These are phyloP conservation scores for Tylochromis polylepis DNA, from an alignment of 2,113 vertebrate genomes.

Conservation along the genomic window DNA sequence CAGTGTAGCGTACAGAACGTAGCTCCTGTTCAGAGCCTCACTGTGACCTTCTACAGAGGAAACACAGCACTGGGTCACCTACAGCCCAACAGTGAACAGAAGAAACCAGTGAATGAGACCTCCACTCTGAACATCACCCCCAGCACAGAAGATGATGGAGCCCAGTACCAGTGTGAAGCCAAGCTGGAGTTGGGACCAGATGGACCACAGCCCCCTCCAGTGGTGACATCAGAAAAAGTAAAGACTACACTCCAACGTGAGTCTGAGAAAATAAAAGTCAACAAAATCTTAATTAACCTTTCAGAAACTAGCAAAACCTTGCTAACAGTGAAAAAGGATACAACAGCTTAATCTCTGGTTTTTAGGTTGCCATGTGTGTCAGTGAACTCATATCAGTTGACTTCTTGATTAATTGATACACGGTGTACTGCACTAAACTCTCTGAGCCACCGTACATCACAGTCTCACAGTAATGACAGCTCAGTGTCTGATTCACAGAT, in stretches of 20 bases:
- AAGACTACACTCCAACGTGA: neutral
- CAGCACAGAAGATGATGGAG: slow-evolving; percentile 11
- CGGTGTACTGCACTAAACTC: too few species aligned
- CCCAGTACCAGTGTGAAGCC: slow-evolving; percentile 18
- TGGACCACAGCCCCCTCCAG: neutral
- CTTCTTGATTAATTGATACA: too few species aligned
- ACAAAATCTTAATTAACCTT: too few species aligned
- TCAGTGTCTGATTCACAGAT: too few species aligned
- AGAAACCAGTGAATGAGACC: neutral
- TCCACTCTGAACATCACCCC: neutral
- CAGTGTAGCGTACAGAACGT: slow-evolving; percentile 39
- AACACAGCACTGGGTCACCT: neutral
- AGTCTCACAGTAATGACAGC: too few species aligned
- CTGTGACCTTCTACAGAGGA: slow-evolving; percentile 28
- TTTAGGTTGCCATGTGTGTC: too few species aligned
- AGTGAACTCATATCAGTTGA: too few species aligned
- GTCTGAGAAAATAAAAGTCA: neutral
- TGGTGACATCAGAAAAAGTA: neutral
- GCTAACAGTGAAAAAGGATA: too few species aligned
- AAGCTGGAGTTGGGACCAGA: slow-evolving; percentile 26
- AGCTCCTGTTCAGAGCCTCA: slow-evolving; percentile 26
- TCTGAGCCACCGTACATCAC: too few species aligned
- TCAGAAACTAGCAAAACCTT: too few species aligned
- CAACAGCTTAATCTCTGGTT: too few species aligned
- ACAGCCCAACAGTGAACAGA: too few species aligned